These are phyloP conservation scores for Pseudomyrmex pallidus DNA, from an alignment of 1,140 invertebrate species.

Conservation along the genomic window DNA sequence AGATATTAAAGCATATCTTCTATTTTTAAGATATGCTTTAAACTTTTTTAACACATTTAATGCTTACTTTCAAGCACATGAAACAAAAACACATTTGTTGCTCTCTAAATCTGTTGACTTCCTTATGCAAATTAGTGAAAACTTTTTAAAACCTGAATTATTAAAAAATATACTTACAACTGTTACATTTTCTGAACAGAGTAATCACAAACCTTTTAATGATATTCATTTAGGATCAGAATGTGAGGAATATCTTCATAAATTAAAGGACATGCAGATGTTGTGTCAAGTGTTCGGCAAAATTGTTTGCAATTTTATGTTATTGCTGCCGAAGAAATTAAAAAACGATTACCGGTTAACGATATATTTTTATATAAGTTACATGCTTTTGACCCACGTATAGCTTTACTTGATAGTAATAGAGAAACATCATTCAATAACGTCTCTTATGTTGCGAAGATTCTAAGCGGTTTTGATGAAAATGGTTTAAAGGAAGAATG, in stretches of 20 bases:
- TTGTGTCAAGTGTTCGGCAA: background rate
- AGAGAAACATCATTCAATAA: background rate
- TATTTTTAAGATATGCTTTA: too few relatives aligned
- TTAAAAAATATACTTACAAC: background rate
- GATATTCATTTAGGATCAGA: background rate
- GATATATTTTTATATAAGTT: background rate
- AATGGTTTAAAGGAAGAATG: too few relatives aligned
- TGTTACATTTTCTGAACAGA: background rate
- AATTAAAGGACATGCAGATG: conserved; percentile 7
- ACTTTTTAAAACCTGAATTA: background rate
- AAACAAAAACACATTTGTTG: background rate
- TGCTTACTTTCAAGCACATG: background rate
- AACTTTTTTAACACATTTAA: too few relatives aligned
- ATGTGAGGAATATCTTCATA: background rate
- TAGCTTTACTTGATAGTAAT: background rate
- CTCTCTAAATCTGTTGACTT: background rate
- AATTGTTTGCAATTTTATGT: background rate
- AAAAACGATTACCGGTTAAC: background rate
- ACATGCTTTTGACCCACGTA: background rate
- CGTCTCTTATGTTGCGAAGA: too few relatives aligned
- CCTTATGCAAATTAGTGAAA: background rate
- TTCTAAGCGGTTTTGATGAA: too few relatives aligned
- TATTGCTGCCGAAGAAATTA: too few relatives aligned
- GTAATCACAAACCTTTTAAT: background rate
- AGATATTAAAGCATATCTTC: too few relatives aligned